Evolutionary conservation across 2,888 invertebrate genomes (phyloP), one percentile per base, ranked within the genome.

Genomic region (Parelbella ahira): DNA sequence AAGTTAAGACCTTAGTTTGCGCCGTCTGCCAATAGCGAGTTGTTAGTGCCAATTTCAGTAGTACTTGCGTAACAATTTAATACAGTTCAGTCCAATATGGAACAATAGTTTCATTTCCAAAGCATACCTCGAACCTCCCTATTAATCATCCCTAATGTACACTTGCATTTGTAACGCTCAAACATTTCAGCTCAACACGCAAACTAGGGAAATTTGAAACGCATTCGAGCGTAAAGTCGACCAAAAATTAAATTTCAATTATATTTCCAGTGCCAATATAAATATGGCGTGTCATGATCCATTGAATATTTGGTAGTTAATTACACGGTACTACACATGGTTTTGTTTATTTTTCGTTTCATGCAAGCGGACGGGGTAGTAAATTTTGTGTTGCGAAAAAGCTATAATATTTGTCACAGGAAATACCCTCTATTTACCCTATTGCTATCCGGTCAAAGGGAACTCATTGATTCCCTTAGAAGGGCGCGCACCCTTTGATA

Each of bases 351-450:
- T 32, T 24, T 15, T 15, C 15, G 23, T 29, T 21, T 24, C n/a
- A 9, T 18, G 23, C 23, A 28, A 37, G 18, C 19, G 30, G 30
- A n/a, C n/a, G n/a, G n/a, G 24, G 11, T 32, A 32, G 24, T 39
- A 25, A 30, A 32, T 30, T 30, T 11, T 39, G 38, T 24, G n/a
- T 24, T 18, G 18, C 10, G 38, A 24, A 32, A 30, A 60, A 52
- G 54, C 58, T 64, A 63, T 64, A 68, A 70, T 78, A 73, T 79
- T 78, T 73, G 76, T 74, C 70, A 64, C 69, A 67, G 77, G 74
- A 79, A 74, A 69, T 66, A 55, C 58, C 38, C 38, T 68, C 72
- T 78, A 77, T 78, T 79, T 76, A 70, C 75, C 64, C 68, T 58
- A 69, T 66, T 65, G 65, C 66, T 64, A 68, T 72, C 73, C 78